Conservation (phyloP, 1,140 invertebrate genomes). For the Globodera rostochiensis region DNA sequence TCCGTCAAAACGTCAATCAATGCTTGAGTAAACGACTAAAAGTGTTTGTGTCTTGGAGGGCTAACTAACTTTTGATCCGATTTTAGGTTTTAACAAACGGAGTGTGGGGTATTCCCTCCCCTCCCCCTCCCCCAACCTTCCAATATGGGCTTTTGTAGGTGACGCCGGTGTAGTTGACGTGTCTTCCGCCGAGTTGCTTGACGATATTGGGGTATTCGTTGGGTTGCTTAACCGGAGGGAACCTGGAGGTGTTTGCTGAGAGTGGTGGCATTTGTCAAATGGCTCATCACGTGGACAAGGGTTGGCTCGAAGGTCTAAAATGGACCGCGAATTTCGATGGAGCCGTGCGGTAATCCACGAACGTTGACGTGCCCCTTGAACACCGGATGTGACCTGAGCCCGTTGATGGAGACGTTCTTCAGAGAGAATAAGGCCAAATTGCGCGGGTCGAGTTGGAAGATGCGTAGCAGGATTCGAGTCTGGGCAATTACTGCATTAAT, state of each 20-base stretch:
- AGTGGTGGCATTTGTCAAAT: constrained; percentile 50
- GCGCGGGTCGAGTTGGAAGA: constrained; percentile 51
- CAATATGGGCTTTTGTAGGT: constrained; percentile 53
- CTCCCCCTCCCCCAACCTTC: constrained; percentile 30
- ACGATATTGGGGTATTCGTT: neutral
- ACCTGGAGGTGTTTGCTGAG: constrained; percentile 53
- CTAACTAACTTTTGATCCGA: neutral
- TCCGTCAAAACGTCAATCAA: constrained; percentile 28
- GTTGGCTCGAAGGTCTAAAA: constrained; percentile 52
- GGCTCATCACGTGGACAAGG: constrained; percentile 51
- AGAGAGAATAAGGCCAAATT: constrained; percentile 41
- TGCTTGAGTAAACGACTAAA: constrained; percentile 41
- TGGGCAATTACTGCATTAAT: neutral
- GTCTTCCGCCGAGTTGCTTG: constrained; percentile 49
- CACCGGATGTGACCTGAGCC: constrained; percentile 44
- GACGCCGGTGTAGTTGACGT: constrained; percentile 51
- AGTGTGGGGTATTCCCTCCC: no score
- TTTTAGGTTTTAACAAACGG: no score
- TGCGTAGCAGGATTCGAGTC: constrained; percentile 36
- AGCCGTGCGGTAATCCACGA: neutral
- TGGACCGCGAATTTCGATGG: neutral
- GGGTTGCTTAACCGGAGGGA: neutral
- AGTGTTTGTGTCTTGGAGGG: constrained; percentile 20
- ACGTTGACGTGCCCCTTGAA: constrained; percentile 52
- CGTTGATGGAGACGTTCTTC: constrained; percentile 21